Percentiles rank a stretch among this genome's conserved stretches.
Evolutionary conservation across 2,797 vertebrate genomes (phyloP).

Genomic region (Leptoclinus maculatus): DNA sequence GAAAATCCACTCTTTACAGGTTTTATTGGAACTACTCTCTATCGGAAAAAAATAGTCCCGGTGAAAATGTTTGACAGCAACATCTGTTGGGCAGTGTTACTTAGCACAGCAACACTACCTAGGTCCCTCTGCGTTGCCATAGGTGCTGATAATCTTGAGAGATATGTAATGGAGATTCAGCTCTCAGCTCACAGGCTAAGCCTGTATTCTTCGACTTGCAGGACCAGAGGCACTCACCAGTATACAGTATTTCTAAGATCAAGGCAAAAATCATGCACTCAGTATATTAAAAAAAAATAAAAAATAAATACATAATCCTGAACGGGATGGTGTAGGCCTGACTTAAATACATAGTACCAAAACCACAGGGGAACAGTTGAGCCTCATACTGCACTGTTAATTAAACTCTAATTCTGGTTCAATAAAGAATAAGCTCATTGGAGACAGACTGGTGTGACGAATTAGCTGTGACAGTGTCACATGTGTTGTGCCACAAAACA

Average conservation of each 20-base stretch:
- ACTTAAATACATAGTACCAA: not conserved
- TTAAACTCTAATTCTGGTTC: not conserved
- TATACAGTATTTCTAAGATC: not conserved
- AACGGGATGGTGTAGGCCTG: not conserved
- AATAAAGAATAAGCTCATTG: not conserved
- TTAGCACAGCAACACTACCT: not conserved
- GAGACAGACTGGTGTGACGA: not conserved
- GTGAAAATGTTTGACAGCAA: not conserved
- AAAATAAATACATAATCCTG: not conserved
- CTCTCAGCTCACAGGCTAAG: constrained; percentile 1
- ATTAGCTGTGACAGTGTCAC: not conserved
- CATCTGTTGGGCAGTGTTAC: not conserved
- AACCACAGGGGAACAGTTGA: not conserved
- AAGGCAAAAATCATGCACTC: not conserved
- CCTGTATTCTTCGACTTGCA: not conserved
- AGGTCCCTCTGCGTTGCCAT: not conserved
- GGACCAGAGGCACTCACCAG: not conserved
- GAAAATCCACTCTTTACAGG: not conserved
- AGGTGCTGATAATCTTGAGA: constrained; percentile 7
- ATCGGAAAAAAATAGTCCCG: not conserved
- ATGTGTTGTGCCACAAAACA: not conserved
- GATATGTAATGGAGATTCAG: constrained; percentile 4
- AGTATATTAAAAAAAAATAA: not conserved
- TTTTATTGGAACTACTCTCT: not conserved
- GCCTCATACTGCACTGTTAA: not conserved